A percentile compares a stretch with the other conserved stretches of the same genome.
Conservation (phyloP, 2,888 invertebrate species). For the Aethes cnicana region DNA sequence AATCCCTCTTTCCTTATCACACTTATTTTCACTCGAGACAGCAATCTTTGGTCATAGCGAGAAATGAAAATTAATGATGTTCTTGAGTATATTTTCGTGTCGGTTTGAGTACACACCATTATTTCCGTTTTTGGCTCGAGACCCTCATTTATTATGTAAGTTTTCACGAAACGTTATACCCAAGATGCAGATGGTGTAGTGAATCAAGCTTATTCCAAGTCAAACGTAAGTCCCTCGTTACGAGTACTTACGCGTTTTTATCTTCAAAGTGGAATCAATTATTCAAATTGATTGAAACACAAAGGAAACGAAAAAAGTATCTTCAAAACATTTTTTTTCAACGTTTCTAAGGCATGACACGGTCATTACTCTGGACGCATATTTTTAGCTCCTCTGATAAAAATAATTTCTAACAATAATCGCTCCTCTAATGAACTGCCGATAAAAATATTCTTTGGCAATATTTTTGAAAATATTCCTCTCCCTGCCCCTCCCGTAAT, state of each 20-base stretch:
- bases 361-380: not conserved
- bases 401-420: not conserved
- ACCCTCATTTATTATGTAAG: conserved; percentile 78
- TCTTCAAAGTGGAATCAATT: conserved; percentile 33
- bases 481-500: not conserved
- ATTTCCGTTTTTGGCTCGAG: conserved; percentile 73
- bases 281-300: conserved; percentile 40
- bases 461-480: no score
- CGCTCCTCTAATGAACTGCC: no score
- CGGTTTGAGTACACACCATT: conserved; percentile 79
- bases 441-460: no score
- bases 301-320: conserved; percentile 32
- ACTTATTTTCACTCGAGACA: conserved; percentile 64
- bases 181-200: conserved; percentile 62
- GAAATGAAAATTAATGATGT: conserved; percentile 80
- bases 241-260: conserved; percentile 21
- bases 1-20: conserved; percentile 33
- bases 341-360: conserved; percentile 23
- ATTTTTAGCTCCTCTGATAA: not conserved
- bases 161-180: conserved; percentile 56
- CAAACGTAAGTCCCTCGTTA: conserved; percentile 39
- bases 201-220: conserved; percentile 43
- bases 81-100: conserved; percentile 80
- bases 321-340: conserved; percentile 15
- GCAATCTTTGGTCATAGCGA: conserved; percentile 68